phyloP scores from a whole-genome alignment of 2,113 vertebrate genomes.

The Malurus melanocephalus region DNA sequence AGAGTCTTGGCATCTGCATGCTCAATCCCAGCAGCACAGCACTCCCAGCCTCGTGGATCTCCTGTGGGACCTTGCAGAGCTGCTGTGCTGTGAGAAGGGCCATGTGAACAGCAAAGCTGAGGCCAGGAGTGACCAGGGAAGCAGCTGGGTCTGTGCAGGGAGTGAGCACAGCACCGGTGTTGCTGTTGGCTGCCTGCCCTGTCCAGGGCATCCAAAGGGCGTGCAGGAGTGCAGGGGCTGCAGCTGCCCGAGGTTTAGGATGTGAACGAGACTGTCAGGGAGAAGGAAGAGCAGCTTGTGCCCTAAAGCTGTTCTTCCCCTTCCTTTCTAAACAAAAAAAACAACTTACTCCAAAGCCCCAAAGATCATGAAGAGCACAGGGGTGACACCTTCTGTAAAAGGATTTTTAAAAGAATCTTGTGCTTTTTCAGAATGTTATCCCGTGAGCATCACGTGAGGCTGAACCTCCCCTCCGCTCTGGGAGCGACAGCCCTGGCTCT shows the following conservation, averaged over 20 bases:
- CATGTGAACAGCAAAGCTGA: background rate
- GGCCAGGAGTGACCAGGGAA: background rate
- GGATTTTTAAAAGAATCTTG: background rate
- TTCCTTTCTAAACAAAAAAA: background rate
- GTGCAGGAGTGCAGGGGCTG: background rate
- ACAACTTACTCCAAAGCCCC: accelerated
- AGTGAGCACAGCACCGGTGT: background rate
- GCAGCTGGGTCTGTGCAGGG: background rate
- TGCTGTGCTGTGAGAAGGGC: background rate
- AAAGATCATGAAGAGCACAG: background rate
- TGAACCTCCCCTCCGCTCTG: background rate
- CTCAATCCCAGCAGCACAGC: background rate
- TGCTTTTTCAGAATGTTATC: background rate
- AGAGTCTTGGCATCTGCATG: background rate
- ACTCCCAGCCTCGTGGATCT: accelerated
- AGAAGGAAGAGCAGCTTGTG: background rate
- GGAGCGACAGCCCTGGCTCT: accelerated
- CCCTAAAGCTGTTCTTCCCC: background rate
- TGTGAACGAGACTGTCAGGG: background rate
- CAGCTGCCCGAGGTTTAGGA: background rate
- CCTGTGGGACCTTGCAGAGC: background rate
- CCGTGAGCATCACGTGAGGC: background rate
- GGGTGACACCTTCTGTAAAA: background rate
- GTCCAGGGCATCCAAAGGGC: background rate
- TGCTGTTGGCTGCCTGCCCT: background rate